Conservation (phyloP, 2,888 invertebrate genomes). For the Limnephilus rhombicus region DNA sequence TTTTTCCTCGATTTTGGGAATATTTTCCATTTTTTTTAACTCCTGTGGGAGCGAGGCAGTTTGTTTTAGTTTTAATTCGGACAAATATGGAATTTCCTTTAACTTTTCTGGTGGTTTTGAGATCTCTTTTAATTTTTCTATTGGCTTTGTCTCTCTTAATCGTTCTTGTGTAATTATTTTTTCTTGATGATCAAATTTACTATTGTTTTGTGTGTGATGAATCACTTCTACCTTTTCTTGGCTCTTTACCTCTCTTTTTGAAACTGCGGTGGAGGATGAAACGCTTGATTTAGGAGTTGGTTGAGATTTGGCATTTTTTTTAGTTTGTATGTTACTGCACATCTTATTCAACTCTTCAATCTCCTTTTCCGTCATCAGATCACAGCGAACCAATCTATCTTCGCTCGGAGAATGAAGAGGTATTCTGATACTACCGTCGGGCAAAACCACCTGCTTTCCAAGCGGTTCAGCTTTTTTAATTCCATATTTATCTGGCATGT, state of each 20-base stretch:
- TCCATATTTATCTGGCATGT: conserved; percentile 69
- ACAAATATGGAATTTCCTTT: neutral
- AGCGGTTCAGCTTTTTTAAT: conserved; percentile 67
- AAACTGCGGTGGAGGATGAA: conserved; percentile 59
- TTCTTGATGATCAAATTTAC: conserved; percentile 46
- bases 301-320: conserved; percentile 57
- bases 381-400: conserved; percentile 66
- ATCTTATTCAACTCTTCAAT: conserved; percentile 60
- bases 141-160: neutral
- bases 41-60: neutral
- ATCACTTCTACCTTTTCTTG: conserved; percentile 57
- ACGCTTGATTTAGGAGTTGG: conserved; percentile 55
- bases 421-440: conserved; percentile 80
- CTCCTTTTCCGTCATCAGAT: conserved; percentile 64
- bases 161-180: conserved; percentile 16
- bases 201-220: conserved; percentile 47
- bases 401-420: conserved; percentile 77
- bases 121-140: neutral
- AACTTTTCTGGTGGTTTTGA: neutral
- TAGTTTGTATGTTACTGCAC: conserved; percentile 63
- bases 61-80: neutral
- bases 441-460: conserved; percentile 69
- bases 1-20: conserved; percentile 40
- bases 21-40: conserved; percentile 47
- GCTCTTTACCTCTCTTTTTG: conserved; percentile 60